phyloP scores from a whole-genome alignment of 2,888 invertebrate genomes.

The Apamea epomidion region DNA sequence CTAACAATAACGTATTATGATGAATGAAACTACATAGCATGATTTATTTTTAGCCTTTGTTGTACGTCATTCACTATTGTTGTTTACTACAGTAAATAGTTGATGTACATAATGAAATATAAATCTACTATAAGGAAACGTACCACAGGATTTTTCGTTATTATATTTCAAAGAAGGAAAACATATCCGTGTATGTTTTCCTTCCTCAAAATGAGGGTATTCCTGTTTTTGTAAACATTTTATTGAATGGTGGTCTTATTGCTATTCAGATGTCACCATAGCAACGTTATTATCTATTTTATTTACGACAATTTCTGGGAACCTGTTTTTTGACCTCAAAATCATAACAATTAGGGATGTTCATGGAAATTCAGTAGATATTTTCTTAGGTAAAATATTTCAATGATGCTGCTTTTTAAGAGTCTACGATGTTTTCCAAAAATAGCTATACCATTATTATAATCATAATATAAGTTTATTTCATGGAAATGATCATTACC shows the following conservation, averaged over 20 bases:
- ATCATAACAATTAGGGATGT: not conserved
- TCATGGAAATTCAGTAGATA: not conserved
- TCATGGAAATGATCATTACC: no score
- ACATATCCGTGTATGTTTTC: not conserved
- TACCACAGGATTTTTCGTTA: not conserved
- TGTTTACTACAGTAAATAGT: not conserved
- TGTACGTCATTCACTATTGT: conserved; percentile 2
- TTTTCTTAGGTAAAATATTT: not conserved
- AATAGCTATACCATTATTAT: no score
- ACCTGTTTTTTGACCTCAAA: conserved; percentile 16
- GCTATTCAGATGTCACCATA: not conserved
- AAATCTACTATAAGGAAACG: not conserved
- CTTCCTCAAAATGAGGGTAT: not conserved
- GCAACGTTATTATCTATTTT: not conserved
- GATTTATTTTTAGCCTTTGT: conserved; percentile 4
- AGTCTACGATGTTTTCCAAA: not conserved
- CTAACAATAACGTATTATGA: not conserved
- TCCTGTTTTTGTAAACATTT: not conserved
- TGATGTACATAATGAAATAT: not conserved
- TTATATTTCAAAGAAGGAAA: not conserved
- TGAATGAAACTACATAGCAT: not conserved
- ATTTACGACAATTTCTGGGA: conserved; percentile 14
- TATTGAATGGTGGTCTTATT: not conserved
- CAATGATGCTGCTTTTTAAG: not conserved
- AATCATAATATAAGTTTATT: no score